Evolutionary conservation across 2,113 vertebrate species (phyloP).

Genomic region (Cisticola juncidis): DNA sequence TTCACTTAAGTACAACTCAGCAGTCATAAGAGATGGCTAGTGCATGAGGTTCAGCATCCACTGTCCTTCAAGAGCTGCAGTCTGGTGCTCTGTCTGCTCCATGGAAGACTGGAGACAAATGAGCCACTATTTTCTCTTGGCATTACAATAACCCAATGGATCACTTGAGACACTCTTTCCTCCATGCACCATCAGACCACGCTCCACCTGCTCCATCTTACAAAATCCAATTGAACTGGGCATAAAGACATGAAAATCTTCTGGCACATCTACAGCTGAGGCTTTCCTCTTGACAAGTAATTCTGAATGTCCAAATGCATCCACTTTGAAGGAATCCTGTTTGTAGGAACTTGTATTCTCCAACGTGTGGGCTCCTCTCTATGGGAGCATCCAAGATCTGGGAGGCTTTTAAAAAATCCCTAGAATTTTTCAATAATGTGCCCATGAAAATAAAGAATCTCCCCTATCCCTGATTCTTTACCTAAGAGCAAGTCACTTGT

Average conservation of each 20-base stretch:
- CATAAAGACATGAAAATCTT: not conserved
- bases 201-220: not conserved
- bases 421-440: not conserved
- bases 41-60: not conserved
- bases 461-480: not conserved
- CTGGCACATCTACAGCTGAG: not conserved
- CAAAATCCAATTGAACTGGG: not conserved
- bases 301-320: not conserved
- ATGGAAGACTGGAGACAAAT: not conserved
- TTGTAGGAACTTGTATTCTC: not conserved
- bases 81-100: not conserved
- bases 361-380: accelerated
- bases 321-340: not conserved
- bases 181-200: not conserved
- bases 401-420: not conserved
- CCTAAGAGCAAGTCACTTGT: not conserved
- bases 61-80: not conserved
- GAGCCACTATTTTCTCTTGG: not conserved
- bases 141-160: not conserved
- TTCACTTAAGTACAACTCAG: not conserved
- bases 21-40: not conserved
- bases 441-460: not conserved
- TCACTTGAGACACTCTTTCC: not conserved
- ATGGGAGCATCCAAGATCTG: not conserved
- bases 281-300: not conserved